Evolutionary conservation across 2,113 vertebrate species (phyloP).

Genomic region (Pachycephala philippinensis): DNA sequence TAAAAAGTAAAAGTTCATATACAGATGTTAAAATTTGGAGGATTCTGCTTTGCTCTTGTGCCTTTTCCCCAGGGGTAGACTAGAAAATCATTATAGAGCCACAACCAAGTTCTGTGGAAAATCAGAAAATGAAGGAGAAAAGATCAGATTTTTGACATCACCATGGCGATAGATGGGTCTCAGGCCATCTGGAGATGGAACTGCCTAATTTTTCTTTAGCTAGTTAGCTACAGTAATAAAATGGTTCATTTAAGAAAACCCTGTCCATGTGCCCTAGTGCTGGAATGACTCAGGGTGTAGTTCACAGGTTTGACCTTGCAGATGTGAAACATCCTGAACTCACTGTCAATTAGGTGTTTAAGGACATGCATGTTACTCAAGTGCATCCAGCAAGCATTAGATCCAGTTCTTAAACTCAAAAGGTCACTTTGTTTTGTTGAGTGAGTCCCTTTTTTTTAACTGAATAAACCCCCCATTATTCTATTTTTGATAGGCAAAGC

Average conservation of each 20-base stretch:
- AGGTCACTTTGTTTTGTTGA: background rate
- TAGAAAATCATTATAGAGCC: background rate
- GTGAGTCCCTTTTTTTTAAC: background rate
- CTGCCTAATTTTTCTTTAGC: background rate
- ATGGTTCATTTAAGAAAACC: background rate
- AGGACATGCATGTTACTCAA: background rate
- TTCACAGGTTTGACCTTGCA: background rate
- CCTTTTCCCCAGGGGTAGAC: background rate
- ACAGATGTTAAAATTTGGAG: background rate
- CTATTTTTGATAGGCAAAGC: background rate
- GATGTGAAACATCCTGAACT: background rate
- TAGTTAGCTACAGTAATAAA: background rate
- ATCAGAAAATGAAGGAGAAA: background rate
- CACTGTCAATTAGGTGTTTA: background rate
- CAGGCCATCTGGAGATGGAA: background rate
- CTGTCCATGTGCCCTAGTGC: background rate
- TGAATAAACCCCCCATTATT: background rate
- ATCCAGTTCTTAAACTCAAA: background rate
- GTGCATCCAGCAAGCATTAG: background rate
- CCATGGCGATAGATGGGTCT: background rate
- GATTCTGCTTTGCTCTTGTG: background rate
- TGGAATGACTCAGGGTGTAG: background rate
- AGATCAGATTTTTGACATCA: background rate
- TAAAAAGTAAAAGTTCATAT: background rate
- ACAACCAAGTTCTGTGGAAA: background rate